Evolutionary conservation across 1,140 invertebrate species (phyloP).

Genomic region (Rhagoletis zephyria): DNA sequence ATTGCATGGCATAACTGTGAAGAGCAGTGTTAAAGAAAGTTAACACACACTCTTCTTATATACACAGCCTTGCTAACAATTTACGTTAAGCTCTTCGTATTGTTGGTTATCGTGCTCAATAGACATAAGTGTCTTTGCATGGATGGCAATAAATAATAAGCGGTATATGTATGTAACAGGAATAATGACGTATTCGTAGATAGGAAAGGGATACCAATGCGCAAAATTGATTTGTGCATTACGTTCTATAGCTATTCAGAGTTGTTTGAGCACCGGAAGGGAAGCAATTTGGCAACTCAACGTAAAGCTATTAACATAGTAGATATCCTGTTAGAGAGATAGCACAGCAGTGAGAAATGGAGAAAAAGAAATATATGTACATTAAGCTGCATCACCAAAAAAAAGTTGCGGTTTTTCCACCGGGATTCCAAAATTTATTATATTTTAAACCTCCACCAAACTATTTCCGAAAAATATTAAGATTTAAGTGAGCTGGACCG

Average conservation of each 20-base stretch:
- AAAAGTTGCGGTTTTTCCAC: too few relatives aligned
- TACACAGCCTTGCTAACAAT: neutral
- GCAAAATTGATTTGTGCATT: too few relatives aligned
- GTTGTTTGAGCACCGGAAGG: neutral
- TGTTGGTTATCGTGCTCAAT: neutral
- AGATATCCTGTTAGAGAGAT: neutral
- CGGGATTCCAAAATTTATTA: too few relatives aligned
- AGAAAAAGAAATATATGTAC: too few relatives aligned
- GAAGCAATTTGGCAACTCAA: neutral
- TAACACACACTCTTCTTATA: neutral
- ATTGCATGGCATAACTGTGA: neutral
- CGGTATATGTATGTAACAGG: neutral
- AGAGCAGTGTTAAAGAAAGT: neutral
- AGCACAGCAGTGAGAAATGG: too few relatives aligned
- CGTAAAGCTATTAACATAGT: conserved; percentile 9
- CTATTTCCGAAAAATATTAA: too few relatives aligned
- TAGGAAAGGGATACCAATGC: neutral
- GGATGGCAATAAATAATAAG: conserved; percentile 5
- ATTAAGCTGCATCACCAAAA: too few relatives aligned
- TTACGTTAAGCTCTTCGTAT: neutral
- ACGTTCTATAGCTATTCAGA: neutral
- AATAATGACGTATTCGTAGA: neutral
- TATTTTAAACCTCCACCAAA: too few relatives aligned
- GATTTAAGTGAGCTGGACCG: too few relatives aligned
- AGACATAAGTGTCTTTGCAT: neutral